Base-by-base conservation (phyloP, 2,113 vertebrate genomes). In the Nycticebus coucang region DNA sequence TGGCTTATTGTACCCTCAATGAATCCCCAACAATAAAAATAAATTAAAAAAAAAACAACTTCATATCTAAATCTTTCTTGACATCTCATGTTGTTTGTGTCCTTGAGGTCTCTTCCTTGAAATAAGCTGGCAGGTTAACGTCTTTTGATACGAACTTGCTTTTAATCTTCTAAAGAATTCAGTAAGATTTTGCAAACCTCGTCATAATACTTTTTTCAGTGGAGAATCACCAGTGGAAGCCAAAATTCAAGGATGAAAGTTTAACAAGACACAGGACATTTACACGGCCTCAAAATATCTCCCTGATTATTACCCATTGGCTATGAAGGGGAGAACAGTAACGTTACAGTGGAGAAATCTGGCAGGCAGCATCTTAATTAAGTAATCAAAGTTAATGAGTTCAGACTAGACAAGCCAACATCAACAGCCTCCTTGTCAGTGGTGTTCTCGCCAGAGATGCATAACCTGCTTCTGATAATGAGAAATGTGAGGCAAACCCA, bases 201-300 rank as follows among this genome's bases (percentile, higher is more conserved):
- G 2, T 10, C 18, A 24, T 17, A 15, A 64, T 35, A 37, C 71
- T n/a, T 26, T 50, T n/a, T 66, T 78, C 50, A 33, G 30, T n/a
- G 53, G 8, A 66, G 33, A 82, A 18, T 26, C 0, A 1, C 33
- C 9, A 7, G 2, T 74, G 24, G 57, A 78, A 74, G 24, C 50
- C 64, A 37, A 66, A 89, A 94, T 94, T 37, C 45, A 83, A 75
- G n/a, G 12, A 30, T n/a, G 35, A 66, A 14, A 15, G 5, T 57
- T 60, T 93, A 78, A 64, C 62, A n/a, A 92, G 50, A 83, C 92
- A 72, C 24, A 78, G 59, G 89, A 50, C 21, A 35, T 92, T 87
- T 89, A 79, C 21, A 15, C 24, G 26, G 26, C 41, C 75, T 83
- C 83, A 45, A 28, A 96, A 37, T 50, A 87, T n/a, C 87, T 77